Conservation (phyloP, 1,140 invertebrate species). For the Scaptomyza hsui region DNA sequence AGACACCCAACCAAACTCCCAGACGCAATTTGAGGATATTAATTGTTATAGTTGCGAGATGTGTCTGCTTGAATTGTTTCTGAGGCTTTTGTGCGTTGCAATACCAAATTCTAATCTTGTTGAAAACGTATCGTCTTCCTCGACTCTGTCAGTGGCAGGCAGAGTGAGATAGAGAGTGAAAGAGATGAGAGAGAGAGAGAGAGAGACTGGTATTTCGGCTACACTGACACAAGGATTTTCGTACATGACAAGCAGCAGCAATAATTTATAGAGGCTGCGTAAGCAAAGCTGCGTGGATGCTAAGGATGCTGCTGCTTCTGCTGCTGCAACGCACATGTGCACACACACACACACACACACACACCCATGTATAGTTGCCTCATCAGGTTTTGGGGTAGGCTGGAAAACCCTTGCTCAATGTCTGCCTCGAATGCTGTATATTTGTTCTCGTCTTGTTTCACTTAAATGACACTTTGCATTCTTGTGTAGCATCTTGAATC, state of each 20-base stretch:
- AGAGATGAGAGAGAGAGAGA: neutral
- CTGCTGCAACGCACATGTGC: constrained; percentile 35
- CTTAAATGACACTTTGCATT: constrained; percentile 82
- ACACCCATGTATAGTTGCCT: constrained; percentile 15
- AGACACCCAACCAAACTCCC: constrained; percentile 50
- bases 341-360: constrained; percentile 30
- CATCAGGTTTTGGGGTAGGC: constrained; percentile 5
- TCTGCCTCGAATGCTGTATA: constrained; percentile 46
- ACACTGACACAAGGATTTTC: constrained; percentile 82
- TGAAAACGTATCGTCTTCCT: constrained; percentile 72
- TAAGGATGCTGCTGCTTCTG: constrained; percentile 44
- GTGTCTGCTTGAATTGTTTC: constrained; percentile 81
- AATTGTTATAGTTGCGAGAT: constrained; percentile 82
- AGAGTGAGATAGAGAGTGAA: constrained; percentile 8
- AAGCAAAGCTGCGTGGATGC: constrained; percentile 68
- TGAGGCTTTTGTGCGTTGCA: constrained; percentile 79
- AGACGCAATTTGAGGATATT: constrained; percentile 69
- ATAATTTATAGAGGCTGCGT: constrained; percentile 80
- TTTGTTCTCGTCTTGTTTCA: constrained; percentile 82
- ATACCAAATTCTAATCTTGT: constrained; percentile 75
- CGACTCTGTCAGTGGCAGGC: constrained; percentile 64
- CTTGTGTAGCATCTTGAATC: constrained; percentile 77
- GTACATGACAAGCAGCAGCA: constrained; percentile 82
- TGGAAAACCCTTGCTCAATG: constrained; percentile 7
- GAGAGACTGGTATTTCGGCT: constrained; percentile 56